Evolutionary conservation across 2,113 vertebrate genomes (phyloP), one percentile per base, ranked within the genome.

Genomic region (Aegithalos caudatus): DNA sequence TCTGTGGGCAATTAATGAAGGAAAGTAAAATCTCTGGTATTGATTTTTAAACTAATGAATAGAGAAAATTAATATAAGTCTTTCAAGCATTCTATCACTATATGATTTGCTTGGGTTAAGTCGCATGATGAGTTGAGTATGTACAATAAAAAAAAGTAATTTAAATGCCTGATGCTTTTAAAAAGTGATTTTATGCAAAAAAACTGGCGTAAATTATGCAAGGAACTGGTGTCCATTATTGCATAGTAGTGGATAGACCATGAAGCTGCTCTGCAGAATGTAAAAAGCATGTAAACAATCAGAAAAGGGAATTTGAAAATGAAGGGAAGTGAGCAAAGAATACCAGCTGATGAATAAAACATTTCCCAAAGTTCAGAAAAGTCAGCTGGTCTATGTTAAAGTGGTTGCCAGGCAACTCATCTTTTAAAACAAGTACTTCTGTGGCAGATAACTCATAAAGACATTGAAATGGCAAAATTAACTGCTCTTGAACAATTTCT

Each of bases 291-390:
- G 86, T 94, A 97, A 96, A 96, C 83, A 92, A 92, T 79, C 77
- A 95, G 92, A 95, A 96, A 91, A 91, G 77, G 54, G 89, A 92
- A 97, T 97, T 89, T 88, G 80, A 80, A 96, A 94, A 87, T 88
- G 89, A 95, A 94, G 92, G 88, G 93, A 95, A 97, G 87, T 95
- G 92, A 97, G 96, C 86, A 94, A 89, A 95, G 94, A 96, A 96
- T 94, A 95, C 92, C 84, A 90, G 95, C 95, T 97, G 87, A 98
- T 97, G 97, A 98, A 98, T 98, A 98, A 98, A 97, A 97, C 97
- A 97, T 98, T 93, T 97, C 73, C 48, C 84, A 88, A 97, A 97
- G 97, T 95, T 95, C 96, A 95, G 97, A 96, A 96, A 97, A 98
- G 96, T 98, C 97, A 97, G 97, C 95, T 94, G 94, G 87, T 94